Evolutionary conservation across 2,888 invertebrate genomes (phyloP), one percentile per base, ranked within the genome.

Genomic region (Myopa testacea): DNA sequence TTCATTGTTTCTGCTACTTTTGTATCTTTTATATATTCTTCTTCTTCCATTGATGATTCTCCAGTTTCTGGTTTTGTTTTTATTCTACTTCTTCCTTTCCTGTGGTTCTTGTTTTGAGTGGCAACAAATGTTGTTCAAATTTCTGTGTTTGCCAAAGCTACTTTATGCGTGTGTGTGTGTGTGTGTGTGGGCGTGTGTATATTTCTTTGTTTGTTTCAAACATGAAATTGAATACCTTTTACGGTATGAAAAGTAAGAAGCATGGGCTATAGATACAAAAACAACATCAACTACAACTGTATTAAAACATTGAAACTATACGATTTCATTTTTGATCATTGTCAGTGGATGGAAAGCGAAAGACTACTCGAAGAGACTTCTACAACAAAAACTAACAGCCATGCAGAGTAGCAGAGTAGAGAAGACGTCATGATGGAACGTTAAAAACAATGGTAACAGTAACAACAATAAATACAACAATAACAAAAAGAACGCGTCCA

Each of bases 271-370:
- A 71, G 55, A 2, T 37, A 60, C 62, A 73, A 40, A 45, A 58
- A 34, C 55, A 72, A 14, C 34, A 73, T 50, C 45, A 63, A 62
- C 34, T 4, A 26, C 34, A 26, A 34, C 10, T 4, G 10, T 5
- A 55, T 26, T n/a, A 58, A 10, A 16, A 5, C 58, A 58, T 14
- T 26, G 12, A 26, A 45, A 12, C 26, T 63, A 10, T 63, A 62
- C 63, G 62, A 63, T 74, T 74, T 26, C 63, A 74, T 74, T 62
- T 74, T 50, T 63, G 50, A 34, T 52, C 73, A 74, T 16, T 50
- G 6, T 63, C 63, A 34, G 45, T 34, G 40, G 63, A 50, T n/a
- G 19, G 1, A 72, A 38, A 38, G 58, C 14, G 40, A 37, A 40
- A 19, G 19, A 72, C 38, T 4, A 72, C n/a, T 34, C 8, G 45